Base-by-base conservation (phyloP, 2,888 invertebrate genomes). In the Alentia gelatinosa region DNA sequence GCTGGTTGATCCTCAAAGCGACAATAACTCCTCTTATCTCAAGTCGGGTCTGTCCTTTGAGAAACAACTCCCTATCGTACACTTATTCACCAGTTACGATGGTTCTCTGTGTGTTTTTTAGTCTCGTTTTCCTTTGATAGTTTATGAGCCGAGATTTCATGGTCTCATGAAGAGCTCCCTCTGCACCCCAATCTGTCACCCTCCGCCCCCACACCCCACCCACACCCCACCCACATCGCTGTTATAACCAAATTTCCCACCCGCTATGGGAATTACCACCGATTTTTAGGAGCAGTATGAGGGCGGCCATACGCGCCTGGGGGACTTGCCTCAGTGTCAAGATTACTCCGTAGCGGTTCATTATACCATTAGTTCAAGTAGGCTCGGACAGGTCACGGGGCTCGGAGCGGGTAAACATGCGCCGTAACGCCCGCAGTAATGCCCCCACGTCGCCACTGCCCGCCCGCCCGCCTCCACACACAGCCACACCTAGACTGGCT, bases 11-110 rank as follows among this genome's bases (percentile, higher is more conserved):
- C 39, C 39, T 26, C 79, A 7, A 1, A 39, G 37, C 39, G 37
- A 19, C 79, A 79, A 79, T 79, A 79, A 37, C 19, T 79, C 79
- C n/a, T 79, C 35, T 39, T 79, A 79, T 79, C 79, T 39, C 79
- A 1, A 39, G n/a, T 33, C 74, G 26, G 74, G 3, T 33, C 74
- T 26, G 26, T 26, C 30, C 30, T 3, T 19, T 26, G 33, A 19
- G 30, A 26, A 12, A 26, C 26, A 74, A 74, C 74, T 74, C 74
- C 74, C 74, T 30, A 15, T 15, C 19, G 74, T n/a, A 26, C 74
- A 74, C 4, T 74, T 74, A 74, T 56, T 56, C 56, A 56, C n/a
- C 3, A n/a, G 23, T 56, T 56, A 56, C 56, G 56, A 56, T 56
- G 23, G 56, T 56, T 56, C n/a, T 56, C 9, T 19, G n/a, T n/a